A percentile compares a stretch with the other conserved stretches of the same genome.
These are phyloP conservation scores for Leuciscus idus DNA, from an alignment of 2,113 vertebrate genomes.

Conservation along the genomic window DNA sequence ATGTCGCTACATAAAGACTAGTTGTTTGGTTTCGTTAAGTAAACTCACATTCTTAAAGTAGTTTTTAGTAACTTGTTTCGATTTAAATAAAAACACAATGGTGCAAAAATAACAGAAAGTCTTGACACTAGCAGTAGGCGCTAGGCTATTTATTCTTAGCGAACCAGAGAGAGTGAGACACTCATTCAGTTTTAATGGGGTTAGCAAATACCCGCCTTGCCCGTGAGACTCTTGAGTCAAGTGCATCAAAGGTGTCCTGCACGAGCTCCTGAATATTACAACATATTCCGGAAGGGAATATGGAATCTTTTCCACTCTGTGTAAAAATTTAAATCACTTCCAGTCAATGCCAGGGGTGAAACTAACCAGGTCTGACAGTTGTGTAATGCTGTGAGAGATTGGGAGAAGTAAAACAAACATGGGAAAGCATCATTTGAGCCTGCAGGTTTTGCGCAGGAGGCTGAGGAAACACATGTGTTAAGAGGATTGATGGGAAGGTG, in stretches of 20 bases:
- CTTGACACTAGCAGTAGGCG: background rate
- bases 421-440: background rate
- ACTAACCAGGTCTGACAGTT: slow-evolving; percentile 1
- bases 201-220: slow-evolving; percentile 32
- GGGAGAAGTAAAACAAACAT: slow-evolving; percentile 42
- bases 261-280: slow-evolving; percentile 35
- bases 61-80: background rate
- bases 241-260: slow-evolving; percentile 39
- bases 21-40: background rate
- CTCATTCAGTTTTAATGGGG: slow-evolving; percentile 56
- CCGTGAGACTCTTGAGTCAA: slow-evolving; percentile 45
- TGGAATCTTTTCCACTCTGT: background rate
- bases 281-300: slow-evolving; percentile 24
- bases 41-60: background rate
- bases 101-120: background rate
- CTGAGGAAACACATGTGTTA: slow-evolving; percentile 32
- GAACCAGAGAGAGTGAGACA: background rate
- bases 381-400: slow-evolving; percentile 25
- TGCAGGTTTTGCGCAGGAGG: slow-evolving; percentile 18
- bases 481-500: slow-evolving; percentile 33
- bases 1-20: background rate
- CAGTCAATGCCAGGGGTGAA: background rate
- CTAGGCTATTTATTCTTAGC: background rate
- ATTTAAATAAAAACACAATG: background rate
- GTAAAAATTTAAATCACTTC: slow-evolving; percentile 23